A percentile compares a stretch with the other conserved stretches of the same genome.
These are phyloP conservation scores for Leptinotarsa juncta DNA, from an alignment of 2,888 invertebrate genomes.

Conservation along the genomic window DNA sequence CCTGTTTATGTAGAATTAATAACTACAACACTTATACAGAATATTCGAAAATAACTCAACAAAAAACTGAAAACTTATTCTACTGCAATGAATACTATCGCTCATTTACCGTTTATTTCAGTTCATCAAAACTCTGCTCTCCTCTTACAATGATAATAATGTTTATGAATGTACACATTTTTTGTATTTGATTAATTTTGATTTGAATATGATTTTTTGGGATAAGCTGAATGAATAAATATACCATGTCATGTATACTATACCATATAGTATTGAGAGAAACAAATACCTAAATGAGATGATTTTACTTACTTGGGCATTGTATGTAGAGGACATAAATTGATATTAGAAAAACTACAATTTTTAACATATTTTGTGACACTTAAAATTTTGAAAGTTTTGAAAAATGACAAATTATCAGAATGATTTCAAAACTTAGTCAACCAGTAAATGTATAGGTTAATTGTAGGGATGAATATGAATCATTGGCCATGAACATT, in stretches of 20 bases:
- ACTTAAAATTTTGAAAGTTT: slow-evolving; percentile 13
- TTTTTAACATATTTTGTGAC: slow-evolving; percentile 15
- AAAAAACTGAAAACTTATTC: no score
- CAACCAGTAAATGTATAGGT: not conserved
- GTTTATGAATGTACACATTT: no score
- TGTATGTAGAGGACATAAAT: not conserved
- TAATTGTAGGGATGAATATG: not conserved
- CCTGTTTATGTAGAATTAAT: no score
- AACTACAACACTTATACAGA: no score
- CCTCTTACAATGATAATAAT: no score
- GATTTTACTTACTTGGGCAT: not conserved
- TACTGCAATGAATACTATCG: no score
- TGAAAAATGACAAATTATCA: not conserved
- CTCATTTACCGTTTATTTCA: no score
- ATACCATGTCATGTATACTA: no score
- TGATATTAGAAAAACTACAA: not conserved
- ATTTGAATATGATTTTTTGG: not conserved
- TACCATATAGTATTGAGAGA: not conserved
- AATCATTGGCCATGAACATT: no score
- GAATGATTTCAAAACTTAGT: not conserved
- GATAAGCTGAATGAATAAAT: not conserved
- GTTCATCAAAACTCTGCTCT: no score
- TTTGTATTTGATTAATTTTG: no score
- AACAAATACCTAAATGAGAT: not conserved
- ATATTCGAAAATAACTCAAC: no score